A percentile compares a stretch with the other conserved stretches of the same genome.
phyloP scores from a whole-genome alignment of 2,113 vertebrate species.

The Paradisaea rubra region DNA sequence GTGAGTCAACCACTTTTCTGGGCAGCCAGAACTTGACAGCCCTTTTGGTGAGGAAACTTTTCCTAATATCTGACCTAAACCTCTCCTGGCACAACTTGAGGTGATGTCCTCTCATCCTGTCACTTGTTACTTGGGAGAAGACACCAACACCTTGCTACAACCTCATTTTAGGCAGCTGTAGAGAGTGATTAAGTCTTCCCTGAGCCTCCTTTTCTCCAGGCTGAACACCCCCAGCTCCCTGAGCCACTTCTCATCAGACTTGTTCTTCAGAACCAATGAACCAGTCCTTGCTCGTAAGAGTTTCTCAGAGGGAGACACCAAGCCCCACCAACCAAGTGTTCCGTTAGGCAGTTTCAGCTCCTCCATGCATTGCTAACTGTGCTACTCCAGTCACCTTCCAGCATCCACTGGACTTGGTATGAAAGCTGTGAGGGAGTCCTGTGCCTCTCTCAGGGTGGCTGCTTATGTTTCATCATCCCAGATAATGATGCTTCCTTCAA shows the following conservation, averaged over 20 bases:
- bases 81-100: not conserved
- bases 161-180: not conserved
- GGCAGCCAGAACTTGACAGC: not conserved
- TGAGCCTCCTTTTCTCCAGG: not conserved
- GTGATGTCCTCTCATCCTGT: not conserved
- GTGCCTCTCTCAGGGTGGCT: not conserved
- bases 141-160: not conserved
- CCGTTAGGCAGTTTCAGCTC: not conserved
- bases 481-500: not conserved
- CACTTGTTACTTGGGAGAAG: not conserved
- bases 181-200: not conserved
- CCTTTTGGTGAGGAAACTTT: not conserved
- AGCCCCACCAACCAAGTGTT: not conserved
- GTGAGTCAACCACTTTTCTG: not conserved
- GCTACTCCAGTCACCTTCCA: not conserved
- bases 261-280: not conserved
- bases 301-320: not conserved
- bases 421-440: not conserved
- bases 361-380: not conserved
- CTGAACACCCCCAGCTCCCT: not conserved
- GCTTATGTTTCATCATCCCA: not conserved
- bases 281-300: not conserved
- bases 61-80: not conserved
- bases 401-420: rapidly evolving
- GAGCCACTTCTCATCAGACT: rapidly evolving